These are phyloP conservation scores for Orchesellides sinensis DNA, from an alignment of 2,888 invertebrate species.

Conservation along the genomic window DNA sequence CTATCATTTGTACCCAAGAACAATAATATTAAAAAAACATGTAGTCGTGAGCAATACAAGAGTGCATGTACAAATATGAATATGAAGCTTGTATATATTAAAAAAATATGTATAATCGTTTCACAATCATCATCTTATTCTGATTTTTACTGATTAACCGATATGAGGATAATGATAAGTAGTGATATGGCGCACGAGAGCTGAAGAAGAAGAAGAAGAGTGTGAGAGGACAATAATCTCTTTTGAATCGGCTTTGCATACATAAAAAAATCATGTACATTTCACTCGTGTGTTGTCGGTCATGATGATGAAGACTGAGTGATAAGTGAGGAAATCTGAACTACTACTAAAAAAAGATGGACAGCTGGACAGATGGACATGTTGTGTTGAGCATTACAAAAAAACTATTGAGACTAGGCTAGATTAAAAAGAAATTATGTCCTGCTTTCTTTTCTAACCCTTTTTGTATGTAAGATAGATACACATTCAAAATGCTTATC, in stretches of 20 bases:
- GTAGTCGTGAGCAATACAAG: not conserved
- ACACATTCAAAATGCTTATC: too few species aligned
- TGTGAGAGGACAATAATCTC: not conserved
- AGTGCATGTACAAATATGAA: not conserved
- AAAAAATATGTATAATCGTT: too few species aligned
- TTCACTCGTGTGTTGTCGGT: not conserved
- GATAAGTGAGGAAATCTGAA: too few species aligned
- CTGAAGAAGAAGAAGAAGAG: not conserved
- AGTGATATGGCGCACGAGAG: not conserved
- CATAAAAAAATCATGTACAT: not conserved
- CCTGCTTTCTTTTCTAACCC: not conserved
- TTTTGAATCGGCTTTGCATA: not conserved
- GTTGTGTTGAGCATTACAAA: conserved; percentile 27
- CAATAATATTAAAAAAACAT: not conserved
- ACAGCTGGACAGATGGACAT: conserved; percentile 63
- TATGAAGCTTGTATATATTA: too few species aligned
- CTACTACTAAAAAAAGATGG: conserved; percentile 23
- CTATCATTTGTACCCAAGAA: not conserved
- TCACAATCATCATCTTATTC: not conserved
- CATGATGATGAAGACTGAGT: too few species aligned
- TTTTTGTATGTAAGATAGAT: too few species aligned
- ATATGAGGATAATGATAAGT: not conserved
- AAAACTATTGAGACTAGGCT: not conserved
- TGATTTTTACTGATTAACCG: conserved; percentile 1
- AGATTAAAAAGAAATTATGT: not conserved